Percentiles rank a stretch among this genome's conserved stretches.
These are phyloP conservation scores for Rhaphigaster nebulosa DNA, from an alignment of 2,888 invertebrate species.

Conservation along the genomic window DNA sequence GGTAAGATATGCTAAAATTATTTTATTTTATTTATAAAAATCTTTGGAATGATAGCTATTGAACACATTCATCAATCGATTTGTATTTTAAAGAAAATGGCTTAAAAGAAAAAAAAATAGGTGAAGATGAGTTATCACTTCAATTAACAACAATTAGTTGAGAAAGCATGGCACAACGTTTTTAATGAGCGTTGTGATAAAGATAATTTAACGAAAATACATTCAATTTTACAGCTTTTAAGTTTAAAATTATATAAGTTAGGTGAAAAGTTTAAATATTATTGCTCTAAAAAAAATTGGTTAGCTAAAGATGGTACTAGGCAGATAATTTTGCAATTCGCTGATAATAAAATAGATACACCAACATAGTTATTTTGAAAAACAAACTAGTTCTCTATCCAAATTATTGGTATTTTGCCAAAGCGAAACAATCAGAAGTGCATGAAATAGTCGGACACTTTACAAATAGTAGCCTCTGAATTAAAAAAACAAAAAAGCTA, in stretches of 20 bases:
- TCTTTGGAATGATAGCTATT: too few species aligned
- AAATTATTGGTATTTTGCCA: background rate
- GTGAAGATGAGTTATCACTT: too few species aligned
- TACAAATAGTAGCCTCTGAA: background rate
- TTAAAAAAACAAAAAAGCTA: background rate
- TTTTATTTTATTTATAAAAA: too few species aligned
- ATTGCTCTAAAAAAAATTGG: background rate
- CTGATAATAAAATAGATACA: background rate
- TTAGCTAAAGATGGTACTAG: background rate
- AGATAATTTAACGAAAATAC: too few species aligned
- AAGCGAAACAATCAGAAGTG: background rate
- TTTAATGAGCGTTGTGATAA: too few species aligned
- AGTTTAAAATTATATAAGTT: background rate
- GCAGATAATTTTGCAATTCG: background rate
- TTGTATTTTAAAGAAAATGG: too few species aligned
- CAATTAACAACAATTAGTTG: too few species aligned
- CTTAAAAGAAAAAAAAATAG: too few species aligned
- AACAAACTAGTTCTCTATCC: background rate
- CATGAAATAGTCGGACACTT: background rate
- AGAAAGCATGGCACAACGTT: too few species aligned
- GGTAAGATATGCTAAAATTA: too few species aligned
- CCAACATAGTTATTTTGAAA: background rate
- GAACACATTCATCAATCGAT: too few species aligned
- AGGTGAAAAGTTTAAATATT: background rate
- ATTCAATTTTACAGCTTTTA: too few species aligned